These are phyloP conservation scores for Callocephalon fimbriatum DNA, from an alignment of 2,113 vertebrate species.

Conservation along the genomic window DNA sequence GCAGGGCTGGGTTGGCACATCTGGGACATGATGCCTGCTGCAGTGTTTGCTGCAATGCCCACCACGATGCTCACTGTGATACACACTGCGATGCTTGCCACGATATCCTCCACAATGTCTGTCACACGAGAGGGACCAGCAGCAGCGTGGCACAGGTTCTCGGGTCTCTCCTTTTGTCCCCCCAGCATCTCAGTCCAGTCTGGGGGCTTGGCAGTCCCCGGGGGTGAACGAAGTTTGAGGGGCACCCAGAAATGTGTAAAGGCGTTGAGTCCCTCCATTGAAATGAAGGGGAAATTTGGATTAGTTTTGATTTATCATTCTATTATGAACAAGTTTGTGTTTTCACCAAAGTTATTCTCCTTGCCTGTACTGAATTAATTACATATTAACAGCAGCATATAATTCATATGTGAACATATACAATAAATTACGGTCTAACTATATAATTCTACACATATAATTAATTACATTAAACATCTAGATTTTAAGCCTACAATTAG, in stretches of 20 bases:
- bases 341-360: conserved; percentile 76
- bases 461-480: conserved; percentile 83
- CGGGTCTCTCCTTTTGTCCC: background rate
- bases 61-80: accelerated
- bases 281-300: conserved; percentile 68
- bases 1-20: background rate
- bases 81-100: accelerated
- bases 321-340: conserved; percentile 77
- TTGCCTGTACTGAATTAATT: conserved; percentile 77
- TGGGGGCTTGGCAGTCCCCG: accelerated
- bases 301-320: conserved; percentile 77
- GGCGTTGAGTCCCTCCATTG: background rate
- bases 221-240: conserved; percentile 37
- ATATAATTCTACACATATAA: conserved; percentile 79
- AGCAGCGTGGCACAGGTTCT: accelerated
- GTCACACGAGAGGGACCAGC: accelerated
- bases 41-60: background rate
- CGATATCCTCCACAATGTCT: accelerated
- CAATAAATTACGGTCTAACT: conserved; percentile 79
- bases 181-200: background rate
- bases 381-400: conserved; percentile 63
- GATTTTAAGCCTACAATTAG: conserved; percentile 81
- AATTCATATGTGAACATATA: conserved; percentile 78
- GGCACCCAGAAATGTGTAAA: conserved; percentile 33
- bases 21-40: background rate